These are phyloP conservation scores for Dufourea novaeangliae DNA, from an alignment of 1,140 invertebrate species.

Conservation along the genomic window DNA sequence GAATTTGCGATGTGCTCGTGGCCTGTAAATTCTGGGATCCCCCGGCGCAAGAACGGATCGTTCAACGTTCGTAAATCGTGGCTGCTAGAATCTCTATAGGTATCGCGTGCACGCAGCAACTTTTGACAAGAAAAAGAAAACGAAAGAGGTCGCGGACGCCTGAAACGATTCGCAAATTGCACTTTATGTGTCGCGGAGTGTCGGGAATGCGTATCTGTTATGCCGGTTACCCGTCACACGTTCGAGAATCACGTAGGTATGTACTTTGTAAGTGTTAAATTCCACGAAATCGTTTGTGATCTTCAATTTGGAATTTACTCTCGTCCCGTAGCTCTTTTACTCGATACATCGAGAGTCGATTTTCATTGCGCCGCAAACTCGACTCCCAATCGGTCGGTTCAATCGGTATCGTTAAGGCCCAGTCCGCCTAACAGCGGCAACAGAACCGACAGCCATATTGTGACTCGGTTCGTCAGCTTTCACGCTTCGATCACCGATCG, in stretches of 20 bases:
- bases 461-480: conserved; percentile 35
- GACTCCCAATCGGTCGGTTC: not conserved
- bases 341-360: not conserved
- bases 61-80: conserved; percentile 58
- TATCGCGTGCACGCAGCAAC: conserved; percentile 25
- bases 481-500: conserved; percentile 45
- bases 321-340: not conserved
- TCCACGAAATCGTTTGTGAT: conserved; percentile 35
- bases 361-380: not conserved
- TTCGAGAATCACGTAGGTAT: conserved; percentile 19
- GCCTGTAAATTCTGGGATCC: conserved; percentile 14
- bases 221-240: conserved; percentile 32
- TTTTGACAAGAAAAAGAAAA: conserved; percentile 21
- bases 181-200: conserved; percentile 60
- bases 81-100: conserved; percentile 26
- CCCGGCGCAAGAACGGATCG: conserved; percentile 17
- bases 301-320: conserved; percentile 25
- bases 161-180: conserved; percentile 58
- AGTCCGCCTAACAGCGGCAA: conserved; percentile 9
- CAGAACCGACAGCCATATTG: conserved; percentile 28
- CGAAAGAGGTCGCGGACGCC: conserved; percentile 1
- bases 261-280: conserved; percentile 15
- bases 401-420: conserved; percentile 27
- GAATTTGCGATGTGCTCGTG: not conserved
- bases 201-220: conserved; percentile 55